phyloP scores from a whole-genome alignment of 2,113 vertebrate genomes.

The Alaudala cheleensis region DNA sequence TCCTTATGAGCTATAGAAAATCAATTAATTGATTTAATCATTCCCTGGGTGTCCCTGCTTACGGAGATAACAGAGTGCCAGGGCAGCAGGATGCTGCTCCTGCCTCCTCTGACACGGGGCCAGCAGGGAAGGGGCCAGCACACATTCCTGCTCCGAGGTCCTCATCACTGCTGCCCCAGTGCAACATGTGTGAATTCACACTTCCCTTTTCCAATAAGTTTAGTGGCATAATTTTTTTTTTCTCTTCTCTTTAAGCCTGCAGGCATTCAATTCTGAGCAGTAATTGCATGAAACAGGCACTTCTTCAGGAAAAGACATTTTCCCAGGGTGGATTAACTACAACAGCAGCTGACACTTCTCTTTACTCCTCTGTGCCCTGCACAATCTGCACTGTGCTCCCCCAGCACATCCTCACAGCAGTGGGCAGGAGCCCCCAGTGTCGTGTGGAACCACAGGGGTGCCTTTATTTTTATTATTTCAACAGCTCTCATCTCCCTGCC shows the following conservation, averaged over 20 bases:
- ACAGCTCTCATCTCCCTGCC: background rate
- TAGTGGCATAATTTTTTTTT: background rate
- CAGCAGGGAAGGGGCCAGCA: background rate
- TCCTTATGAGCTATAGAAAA: slow-evolving; percentile 59
- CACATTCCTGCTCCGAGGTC: rapidly evolving
- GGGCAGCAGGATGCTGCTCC: background rate
- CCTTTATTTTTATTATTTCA: background rate
- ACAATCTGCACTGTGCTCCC: background rate
- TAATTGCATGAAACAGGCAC: background rate
- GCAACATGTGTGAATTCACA: background rate
- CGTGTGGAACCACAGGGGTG: rapidly evolving
- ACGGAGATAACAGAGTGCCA: background rate
- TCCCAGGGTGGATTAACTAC: background rate
- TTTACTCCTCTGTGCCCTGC: background rate
- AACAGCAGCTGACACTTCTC: background rate
- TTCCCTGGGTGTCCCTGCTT: slow-evolving; percentile 4
- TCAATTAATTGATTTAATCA: slow-evolving; percentile 66
- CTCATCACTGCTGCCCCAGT: background rate
- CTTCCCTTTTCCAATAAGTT: background rate
- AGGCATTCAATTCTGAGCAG: background rate
- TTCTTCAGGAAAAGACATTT: background rate
- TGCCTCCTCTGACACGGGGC: background rate
- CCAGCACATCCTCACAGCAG: background rate
- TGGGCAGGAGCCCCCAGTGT: background rate
- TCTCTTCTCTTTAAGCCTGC: background rate